Base-by-base conservation (phyloP, 2,888 invertebrate species). In the Octodonta nipae region DNA sequence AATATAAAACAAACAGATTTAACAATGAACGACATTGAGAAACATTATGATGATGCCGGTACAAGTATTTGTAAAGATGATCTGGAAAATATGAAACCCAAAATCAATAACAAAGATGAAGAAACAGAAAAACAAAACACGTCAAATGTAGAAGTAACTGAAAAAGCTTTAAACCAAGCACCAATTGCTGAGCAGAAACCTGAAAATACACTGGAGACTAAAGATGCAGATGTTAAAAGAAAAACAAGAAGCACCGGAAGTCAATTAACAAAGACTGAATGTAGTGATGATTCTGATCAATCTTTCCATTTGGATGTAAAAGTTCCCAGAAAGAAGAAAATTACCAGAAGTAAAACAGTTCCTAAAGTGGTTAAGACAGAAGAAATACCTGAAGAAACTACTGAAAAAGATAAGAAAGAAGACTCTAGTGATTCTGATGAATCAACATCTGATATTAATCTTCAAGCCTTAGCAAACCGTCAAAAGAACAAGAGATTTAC, bases 241-340 rank as follows among this genome's bases (percentile, higher is more conserved):
- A 42, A 43, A 32, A 50, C 47, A 2, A 39, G 51, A 24, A 42
- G 45, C 24, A 42, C 44, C 8, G 33, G 37, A 8, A 11, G 10
- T 3, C 45, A 47, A 27, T 29, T 30, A 4, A 40, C 34, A 2
- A 35, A 36, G 26, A 33, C 33, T 16, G 38, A 41, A 5, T 37
- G 44, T 7, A 43, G 36, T 33, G 44, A 49, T 32, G 52, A 49
- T 33, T 51, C 53, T 3, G 52, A 55, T 35, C 47, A 50, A 37
- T 50, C 50, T 1, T 51, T 50, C 33, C 45, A 45, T 16, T 35
- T 43, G 4, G 49, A 52, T 17, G 38, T 51, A 11, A 46, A 37
- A 34, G 40, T 50, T 2, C 47, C 52, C 1, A 43, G 44, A 27
- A 48, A 49, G 33, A 53, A 49, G 32, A 50, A 50, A 37, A 30